Evolutionary conservation across 2,797 vertebrate genomes (phyloP).

Genomic region (Chaetophractus vellerosus): DNA sequence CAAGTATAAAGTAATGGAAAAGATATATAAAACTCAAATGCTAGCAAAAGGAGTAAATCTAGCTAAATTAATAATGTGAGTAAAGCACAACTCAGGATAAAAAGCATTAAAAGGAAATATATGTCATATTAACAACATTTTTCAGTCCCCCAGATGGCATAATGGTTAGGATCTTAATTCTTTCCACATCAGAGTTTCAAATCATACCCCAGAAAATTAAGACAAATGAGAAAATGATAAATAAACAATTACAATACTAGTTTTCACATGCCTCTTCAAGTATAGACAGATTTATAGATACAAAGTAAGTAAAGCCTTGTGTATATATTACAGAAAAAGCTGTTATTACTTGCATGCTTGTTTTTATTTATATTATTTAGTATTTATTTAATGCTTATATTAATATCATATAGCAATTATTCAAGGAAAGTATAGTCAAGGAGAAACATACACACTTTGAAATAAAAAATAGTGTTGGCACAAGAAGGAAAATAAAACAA

Average conservation of each 20-base stretch:
- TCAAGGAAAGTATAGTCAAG: background rate
- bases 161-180: background rate
- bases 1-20: background rate
- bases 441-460: background rate
- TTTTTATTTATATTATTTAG: background rate
- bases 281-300: background rate
- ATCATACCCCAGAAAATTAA: background rate
- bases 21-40: background rate
- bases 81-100: background rate
- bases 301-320: background rate
- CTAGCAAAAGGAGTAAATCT: background rate
- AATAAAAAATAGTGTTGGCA: background rate
- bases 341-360: background rate
- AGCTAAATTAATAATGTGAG: background rate
- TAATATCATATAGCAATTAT: background rate
- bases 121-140: background rate
- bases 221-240: background rate
- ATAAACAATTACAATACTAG: background rate
- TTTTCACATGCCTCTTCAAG: background rate
- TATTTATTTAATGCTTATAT: background rate
- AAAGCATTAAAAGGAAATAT: background rate
- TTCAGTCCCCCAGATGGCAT: background rate
- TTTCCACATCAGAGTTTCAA: background rate
- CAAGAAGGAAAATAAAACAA: background rate
- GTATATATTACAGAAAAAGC: background rate